A percentile compares a stretch with the other conserved stretches of the same genome.
phyloP scores from a whole-genome alignment of 2,797 vertebrate species.

The Catharus ustulatus region DNA sequence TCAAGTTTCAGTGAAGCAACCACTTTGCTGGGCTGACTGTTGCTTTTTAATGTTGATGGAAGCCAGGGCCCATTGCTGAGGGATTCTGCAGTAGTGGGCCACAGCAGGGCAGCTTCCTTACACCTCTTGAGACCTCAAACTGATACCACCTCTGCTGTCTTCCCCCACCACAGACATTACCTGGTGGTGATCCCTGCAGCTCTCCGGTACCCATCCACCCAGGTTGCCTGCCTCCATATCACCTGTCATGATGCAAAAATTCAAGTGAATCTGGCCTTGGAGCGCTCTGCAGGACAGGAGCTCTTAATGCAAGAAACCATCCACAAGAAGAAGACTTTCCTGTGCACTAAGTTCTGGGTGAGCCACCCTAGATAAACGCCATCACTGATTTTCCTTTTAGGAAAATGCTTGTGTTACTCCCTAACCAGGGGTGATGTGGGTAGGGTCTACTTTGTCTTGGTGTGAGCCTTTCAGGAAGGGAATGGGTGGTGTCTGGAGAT shows the following conservation, averaged over 20 bases:
- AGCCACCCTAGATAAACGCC: background rate
- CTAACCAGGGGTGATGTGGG: background rate
- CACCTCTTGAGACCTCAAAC: background rate
- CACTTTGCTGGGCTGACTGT: background rate
- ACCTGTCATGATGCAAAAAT: constrained; percentile 32
- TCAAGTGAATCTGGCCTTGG: constrained; percentile 34
- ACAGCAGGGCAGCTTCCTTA: background rate
- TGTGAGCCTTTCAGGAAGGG: background rate
- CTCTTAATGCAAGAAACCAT: constrained; percentile 19
- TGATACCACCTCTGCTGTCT: background rate
- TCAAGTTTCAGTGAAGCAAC: background rate
- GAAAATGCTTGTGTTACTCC: background rate
- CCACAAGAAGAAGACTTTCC: constrained; percentile 50
- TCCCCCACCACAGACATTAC: constrained; percentile 24
- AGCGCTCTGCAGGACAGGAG: background rate
- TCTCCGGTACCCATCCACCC: constrained; percentile 19
- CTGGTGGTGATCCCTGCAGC: constrained; percentile 54
- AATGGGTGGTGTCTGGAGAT: background rate
- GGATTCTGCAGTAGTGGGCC: background rate
- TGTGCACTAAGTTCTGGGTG: constrained; percentile 55
- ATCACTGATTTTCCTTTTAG: background rate
- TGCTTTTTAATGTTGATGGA: background rate
- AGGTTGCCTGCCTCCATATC: constrained; percentile 56
- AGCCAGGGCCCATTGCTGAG: background rate
- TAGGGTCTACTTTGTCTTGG: background rate